Base-by-base conservation (phyloP, 2,113 vertebrate genomes). In the Cepphus grylle region DNA sequence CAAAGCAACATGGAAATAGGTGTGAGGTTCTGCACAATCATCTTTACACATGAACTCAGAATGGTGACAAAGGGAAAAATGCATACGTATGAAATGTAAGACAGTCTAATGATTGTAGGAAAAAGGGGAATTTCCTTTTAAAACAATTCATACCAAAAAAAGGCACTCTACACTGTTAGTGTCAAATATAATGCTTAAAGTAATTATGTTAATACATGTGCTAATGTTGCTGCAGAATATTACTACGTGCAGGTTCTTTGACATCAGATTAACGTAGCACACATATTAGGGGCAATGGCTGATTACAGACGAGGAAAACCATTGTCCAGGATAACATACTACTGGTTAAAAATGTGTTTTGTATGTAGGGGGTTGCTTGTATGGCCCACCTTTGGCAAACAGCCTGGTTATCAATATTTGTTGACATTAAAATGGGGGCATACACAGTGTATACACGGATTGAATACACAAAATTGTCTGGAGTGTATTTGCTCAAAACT, bases 391-490 rank as follows among this genome's bases (percentile, higher is more conserved):
- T 84, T 50, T 87, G 65, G 12, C 45, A 87, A 93, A 76, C 8
- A n/a, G 4, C 5, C 21, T n/a, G 15, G 7, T 65, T 73, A 69
- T 81, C 18, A 52, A 7, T 40, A 49, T n/a, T 38, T 76, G 20
- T 34, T 62, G 71, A 63, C 20, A 45, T 29, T 21, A 65, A 22
- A 18, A n/a, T n/a, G 13, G 6, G 4, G 2, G 3, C 15, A 16
- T 58, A 42, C 10, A 11, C 3, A 5, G 12, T 43, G 8, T 58
- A 29, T 10, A 11, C 0, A 0, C 32, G 23, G 22, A 56, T 18
- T 61, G 20, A 70, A 66, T 25, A 61, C 0, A 1, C 17, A 81
- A 73, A 81, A 45, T 42, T 65, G 0, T 69, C 30, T 34, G 40
- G 15, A 4, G 7, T 45, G 2, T 32, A 34, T 65, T 66, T 81